Base-by-base conservation (phyloP, 2,888 invertebrate genomes). In the Drosophila merina region DNA sequence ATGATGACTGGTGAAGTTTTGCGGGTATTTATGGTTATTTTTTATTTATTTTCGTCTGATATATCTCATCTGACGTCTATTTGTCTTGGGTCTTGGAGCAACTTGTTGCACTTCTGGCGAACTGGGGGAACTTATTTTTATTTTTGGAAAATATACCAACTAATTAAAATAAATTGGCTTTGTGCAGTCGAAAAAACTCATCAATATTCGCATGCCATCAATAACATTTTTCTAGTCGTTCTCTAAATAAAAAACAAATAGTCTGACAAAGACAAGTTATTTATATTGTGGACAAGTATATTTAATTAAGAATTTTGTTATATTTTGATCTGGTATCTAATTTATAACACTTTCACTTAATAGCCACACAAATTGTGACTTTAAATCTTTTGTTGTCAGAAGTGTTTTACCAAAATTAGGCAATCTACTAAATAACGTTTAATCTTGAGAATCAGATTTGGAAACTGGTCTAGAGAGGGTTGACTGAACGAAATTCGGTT, bases 271-370 rank as follows among this genome's bases (percentile, higher is more conserved):
- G 30, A 64, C 38, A 45, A 66, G 28, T 42, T 70, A 58, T 70
- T 54, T 26, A 70, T 64, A 68, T 58, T 66, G 63, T 68, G 71
- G 64, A 62, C 63, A 14, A 14, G 14, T 14, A 14, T 14, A 59
- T 42, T 64, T 45, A 58, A 57, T 64, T 57, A 48, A 48, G 58
- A 57, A 36, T 54, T 56, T 14, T 31, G 20, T 51, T 56, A 12
- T 47, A 52, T 64, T 57, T 30, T 63, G 48, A 50, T 49, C 54
- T 49, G 52, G 57, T 30, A 67, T 71, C 55, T 72, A 79, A 78
- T 85, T 82, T 74, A 84, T 79, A 84, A 72, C 76, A 80, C 84
- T 88, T 88, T 84, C 88, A 76, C 88, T 74, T 88, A 83, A 82
- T 64, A 28, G 70, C 57, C 55, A 48, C 49, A 63, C 72, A 82